A percentile compares a stretch with the other conserved stretches of the same genome.
These are phyloP conservation scores for Platypus cylindrus DNA, from an alignment of 2,888 invertebrate genomes.

Conservation along the genomic window DNA sequence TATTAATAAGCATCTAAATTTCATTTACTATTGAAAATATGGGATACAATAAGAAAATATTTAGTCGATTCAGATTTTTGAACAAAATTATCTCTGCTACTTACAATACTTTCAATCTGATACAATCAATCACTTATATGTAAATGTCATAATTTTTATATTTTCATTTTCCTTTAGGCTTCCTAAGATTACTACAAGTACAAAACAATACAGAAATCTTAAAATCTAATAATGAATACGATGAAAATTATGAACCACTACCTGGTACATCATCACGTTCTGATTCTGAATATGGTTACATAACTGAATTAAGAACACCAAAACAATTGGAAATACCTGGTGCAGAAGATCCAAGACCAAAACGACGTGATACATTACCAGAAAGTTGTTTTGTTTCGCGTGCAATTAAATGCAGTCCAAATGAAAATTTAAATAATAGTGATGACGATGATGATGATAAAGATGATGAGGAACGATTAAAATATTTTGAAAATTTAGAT, in stretches of 20 bases:
- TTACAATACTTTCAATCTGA: no score
- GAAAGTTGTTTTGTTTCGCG: conserved; percentile 36
- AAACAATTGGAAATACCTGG: conserved; percentile 17
- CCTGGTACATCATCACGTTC: conserved; percentile 16
- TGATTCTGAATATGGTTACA: conserved; percentile 19
- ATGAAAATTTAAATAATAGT: conserved; percentile 7
- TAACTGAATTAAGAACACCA: conserved; percentile 20
- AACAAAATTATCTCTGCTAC: no score
- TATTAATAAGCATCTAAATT: no score
- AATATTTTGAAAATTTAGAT: conserved; percentile 8
- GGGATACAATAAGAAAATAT: no score
- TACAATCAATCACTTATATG: no score
- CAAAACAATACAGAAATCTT: conserved; percentile 13
- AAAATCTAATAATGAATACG: conserved; percentile 6
- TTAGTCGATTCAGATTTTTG: no score
- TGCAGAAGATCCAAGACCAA: conserved; percentile 5
- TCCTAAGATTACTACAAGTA: conserved; percentile 17
- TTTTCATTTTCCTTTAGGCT: conserved; percentile 14
- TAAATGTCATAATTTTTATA: no score
- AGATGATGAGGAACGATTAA: conserved; percentile 3
- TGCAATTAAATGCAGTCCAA: conserved; percentile 12
- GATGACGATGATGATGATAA: conserved; percentile 14
- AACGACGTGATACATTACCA: conserved; percentile 39
- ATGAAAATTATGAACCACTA: conserved; percentile 15
- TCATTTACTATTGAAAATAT: no score